Evolutionary conservation across 2,888 invertebrate genomes (phyloP).

Genomic region (Himalopsyche tibetana): DNA sequence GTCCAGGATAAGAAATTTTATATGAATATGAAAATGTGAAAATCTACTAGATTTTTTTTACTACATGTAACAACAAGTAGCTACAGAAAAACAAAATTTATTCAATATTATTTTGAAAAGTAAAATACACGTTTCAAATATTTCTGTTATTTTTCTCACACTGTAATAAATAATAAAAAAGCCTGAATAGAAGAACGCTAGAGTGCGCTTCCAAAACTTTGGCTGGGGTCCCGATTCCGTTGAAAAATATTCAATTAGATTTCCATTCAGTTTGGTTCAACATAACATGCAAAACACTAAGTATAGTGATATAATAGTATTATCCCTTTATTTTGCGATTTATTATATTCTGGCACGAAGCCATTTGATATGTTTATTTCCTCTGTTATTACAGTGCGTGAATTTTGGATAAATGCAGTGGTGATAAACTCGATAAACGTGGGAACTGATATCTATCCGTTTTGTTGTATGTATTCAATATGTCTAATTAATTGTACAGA

Average conservation of each 20-base stretch:
- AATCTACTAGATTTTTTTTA: too few species aligned
- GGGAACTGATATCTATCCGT: too few species aligned
- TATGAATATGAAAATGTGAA: too few species aligned
- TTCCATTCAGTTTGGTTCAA: constrained; percentile 10
- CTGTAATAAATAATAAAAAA: constrained; percentile 3
- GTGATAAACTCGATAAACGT: too few species aligned
- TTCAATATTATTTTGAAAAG: too few species aligned
- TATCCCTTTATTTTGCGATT: constrained; percentile 10
- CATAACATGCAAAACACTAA: neutral
- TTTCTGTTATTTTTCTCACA: neutral
- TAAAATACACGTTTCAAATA: neutral
- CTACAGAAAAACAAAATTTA: too few species aligned
- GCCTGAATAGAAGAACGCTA: neutral
- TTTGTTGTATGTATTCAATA: too few species aligned
- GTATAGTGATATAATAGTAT: neutral
- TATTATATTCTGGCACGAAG: neutral
- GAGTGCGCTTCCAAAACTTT: constrained; percentile 20
- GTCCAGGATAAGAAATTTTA: too few species aligned
- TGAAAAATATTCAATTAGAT: constrained; percentile 26
- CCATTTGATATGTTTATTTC: constrained; percentile 15
- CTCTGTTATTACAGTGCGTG: neutral
- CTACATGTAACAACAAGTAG: too few species aligned
- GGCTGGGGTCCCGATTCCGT: constrained; percentile 7
- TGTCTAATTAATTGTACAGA: too few species aligned
- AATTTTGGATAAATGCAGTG: too few species aligned